Conservation (phyloP, 2,797 vertebrate genomes). For the Rhinatrema bivittatum region DNA sequence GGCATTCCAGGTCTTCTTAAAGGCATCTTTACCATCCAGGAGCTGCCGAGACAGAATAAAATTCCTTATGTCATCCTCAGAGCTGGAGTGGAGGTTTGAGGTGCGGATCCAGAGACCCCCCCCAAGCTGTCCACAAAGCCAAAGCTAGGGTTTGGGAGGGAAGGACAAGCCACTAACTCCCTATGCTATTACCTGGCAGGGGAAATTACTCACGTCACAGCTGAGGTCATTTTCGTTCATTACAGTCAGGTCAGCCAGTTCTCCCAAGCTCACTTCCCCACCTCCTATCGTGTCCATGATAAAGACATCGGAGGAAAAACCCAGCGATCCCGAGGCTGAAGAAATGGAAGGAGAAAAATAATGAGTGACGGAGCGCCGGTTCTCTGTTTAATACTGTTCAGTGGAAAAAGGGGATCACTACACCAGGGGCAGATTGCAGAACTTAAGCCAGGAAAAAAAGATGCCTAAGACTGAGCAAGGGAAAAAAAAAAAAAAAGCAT, state of each 20-base stretch:
- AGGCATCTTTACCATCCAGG: slow-evolving; percentile 76
- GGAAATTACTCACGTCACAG: slow-evolving; percentile 67
- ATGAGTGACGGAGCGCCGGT: neutral
- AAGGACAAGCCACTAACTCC: neutral
- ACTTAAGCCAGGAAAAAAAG: too few species aligned
- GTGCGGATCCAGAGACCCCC: neutral
- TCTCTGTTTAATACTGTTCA: too few species aligned
- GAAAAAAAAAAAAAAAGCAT: too few species aligned
- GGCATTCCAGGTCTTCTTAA: slow-evolving; percentile 86
- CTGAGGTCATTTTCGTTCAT: slow-evolving; percentile 85
- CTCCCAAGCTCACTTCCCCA: slow-evolving; percentile 83
- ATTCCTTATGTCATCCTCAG: rapidly evolving
- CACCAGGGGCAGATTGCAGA: too few species aligned
- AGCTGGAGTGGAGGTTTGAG: neutral
- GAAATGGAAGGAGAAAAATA: neutral
- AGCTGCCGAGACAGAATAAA: slow-evolving; percentile 44
- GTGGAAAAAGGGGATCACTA: too few species aligned
- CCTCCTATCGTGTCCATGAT: slow-evolving; percentile 82
- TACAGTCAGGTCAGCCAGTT: slow-evolving; percentile 85
- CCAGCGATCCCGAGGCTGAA: slow-evolving; percentile 65
- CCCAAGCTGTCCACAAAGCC: too few species aligned
- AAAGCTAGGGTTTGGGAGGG: rapidly evolving
- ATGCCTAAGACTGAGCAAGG: too few species aligned
- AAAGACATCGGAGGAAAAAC: slow-evolving; percentile 82
- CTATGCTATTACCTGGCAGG: too few species aligned